Evolutionary conservation across 1,140 invertebrate species (phyloP).

Genomic region (Drosophila grimshawi): DNA sequence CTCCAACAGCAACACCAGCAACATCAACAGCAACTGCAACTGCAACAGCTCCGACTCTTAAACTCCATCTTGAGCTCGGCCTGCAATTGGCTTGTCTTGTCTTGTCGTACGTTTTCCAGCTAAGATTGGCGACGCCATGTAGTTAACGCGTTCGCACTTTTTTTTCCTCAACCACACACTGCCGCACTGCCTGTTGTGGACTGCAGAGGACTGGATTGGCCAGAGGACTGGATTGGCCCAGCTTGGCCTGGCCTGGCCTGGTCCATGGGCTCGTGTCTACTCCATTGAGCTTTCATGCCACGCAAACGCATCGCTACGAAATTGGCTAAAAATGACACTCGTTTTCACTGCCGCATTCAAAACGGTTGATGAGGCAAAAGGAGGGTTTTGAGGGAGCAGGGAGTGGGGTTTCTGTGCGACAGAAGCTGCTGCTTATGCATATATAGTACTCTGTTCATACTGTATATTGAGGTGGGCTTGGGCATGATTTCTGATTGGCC

Average conservation of each 20-base stretch:
- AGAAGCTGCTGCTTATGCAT: constrained; percentile 68
- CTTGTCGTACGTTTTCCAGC: constrained; percentile 81
- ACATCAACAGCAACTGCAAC: too few relatives aligned
- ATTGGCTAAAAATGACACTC: constrained; percentile 81
- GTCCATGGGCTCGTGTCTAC: constrained; percentile 66
- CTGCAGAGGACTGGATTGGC: background rate
- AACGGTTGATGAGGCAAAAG: background rate
- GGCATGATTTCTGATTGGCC: constrained; percentile 81
- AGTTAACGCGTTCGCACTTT: constrained; percentile 82
- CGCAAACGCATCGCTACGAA: constrained; percentile 78
- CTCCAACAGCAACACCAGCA: background rate
- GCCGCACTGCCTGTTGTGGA: background rate
- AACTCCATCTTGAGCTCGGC: constrained; percentile 26
- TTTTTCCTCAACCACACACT: constrained; percentile 32
- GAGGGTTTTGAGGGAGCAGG: constrained; percentile 4
- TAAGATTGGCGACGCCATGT: constrained; percentile 81
- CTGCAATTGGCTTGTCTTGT: constrained; percentile 80
- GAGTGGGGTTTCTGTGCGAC: constrained; percentile 4
- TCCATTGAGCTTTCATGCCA: constrained; percentile 81
- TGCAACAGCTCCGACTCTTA: constrained; percentile 32
- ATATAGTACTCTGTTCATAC: constrained; percentile 28
- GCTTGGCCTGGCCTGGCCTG: constrained; percentile 8
- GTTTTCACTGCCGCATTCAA: constrained; percentile 55
- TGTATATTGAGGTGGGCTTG: constrained; percentile 64
- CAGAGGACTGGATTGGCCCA: background rate